Base-by-base conservation (phyloP, 2,113 vertebrate genomes). In the Toxotes jaculatrix region DNA sequence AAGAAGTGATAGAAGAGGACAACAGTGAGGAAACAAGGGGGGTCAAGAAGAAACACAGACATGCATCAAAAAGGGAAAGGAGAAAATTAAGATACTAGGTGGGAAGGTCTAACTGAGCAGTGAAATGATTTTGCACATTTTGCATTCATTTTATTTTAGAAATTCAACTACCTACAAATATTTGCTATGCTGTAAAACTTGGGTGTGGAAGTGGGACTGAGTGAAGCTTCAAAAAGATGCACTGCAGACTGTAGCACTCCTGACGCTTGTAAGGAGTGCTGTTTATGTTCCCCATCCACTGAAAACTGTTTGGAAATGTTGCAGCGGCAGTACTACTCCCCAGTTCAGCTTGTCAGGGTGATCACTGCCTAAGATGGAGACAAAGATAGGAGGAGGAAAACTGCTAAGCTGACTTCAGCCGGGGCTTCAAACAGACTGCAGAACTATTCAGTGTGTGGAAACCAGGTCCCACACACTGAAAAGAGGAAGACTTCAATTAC, bases 381-480 rank as follows among this genome's bases (percentile, higher is more conserved):
- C 3, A n/a, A 42, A 77, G 57, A 70, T 55, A 60, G 59, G 43
- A 40, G 47, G 43, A 69, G 32, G 56, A 66, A 27, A 74, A 78
- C 21, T 71, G 75, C 78, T 67, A 32, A 61, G 61, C 64, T 51
- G 67, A 79, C 40, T 82, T 70, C 62, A 57, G 38, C 49, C 5
- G 5, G 12, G 36, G 61, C 59, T 75, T 84, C 74, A 89, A 66
- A 83, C 72, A 79, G 77, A 86, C 64, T 84, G 64, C 63, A 81
- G 70, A 79, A 77, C 43, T 66, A 66, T 49, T 79, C 16, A 27
- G 40, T 23, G n/a, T 51, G 49, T 21, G 62, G 12, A 83, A 77
- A 56, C 13, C 67, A 74, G 74, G 74, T 79, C 31, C 51, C 31
- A 56, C 17, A 17, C 56, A 47, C 34, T 70, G 63, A n/a, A 74